Conservation (phyloP, 2,113 vertebrate genomes). For the Labeo catla region DNA sequence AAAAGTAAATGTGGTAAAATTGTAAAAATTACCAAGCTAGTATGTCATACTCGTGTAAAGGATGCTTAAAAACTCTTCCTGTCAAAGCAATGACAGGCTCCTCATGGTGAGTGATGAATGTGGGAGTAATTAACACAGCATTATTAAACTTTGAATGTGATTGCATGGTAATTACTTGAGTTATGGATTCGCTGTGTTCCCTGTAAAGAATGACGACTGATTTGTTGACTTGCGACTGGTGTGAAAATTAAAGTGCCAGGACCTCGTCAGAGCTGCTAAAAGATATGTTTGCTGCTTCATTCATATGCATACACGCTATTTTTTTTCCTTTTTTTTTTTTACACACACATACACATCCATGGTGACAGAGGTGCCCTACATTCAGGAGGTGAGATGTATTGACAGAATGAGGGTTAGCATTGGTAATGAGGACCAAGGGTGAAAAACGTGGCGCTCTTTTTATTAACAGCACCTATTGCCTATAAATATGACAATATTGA, state of each 20-base stretch:
- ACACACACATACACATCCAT: not conserved
- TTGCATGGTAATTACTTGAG: constrained; percentile 31
- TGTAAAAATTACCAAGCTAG: not conserved
- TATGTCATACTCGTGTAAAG: not conserved
- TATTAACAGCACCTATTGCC: not conserved
- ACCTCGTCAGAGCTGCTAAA: not conserved
- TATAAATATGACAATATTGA: not conserved
- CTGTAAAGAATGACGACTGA: not conserved
- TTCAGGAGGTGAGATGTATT: not conserved
- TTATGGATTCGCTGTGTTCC: not conserved
- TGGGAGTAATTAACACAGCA: not conserved
- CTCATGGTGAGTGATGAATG: not conserved
- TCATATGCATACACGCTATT: not conserved
- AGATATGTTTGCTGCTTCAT: not conserved
- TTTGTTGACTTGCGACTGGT: not conserved
- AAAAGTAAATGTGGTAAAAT: too few relatives aligned
- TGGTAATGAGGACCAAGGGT: not conserved
- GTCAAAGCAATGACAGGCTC: not conserved
- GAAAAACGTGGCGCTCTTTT: not conserved
- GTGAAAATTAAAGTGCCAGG: not conserved
- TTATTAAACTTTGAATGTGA: constrained; percentile 16
- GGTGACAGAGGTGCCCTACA: constrained; percentile 33
- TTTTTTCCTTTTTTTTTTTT: not conserved
- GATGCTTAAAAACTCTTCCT: not conserved
- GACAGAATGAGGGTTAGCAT: constrained; percentile 43